Evolutionary conservation across 2,888 invertebrate genomes (phyloP).

Genomic region (Apocheima hispidaria): DNA sequence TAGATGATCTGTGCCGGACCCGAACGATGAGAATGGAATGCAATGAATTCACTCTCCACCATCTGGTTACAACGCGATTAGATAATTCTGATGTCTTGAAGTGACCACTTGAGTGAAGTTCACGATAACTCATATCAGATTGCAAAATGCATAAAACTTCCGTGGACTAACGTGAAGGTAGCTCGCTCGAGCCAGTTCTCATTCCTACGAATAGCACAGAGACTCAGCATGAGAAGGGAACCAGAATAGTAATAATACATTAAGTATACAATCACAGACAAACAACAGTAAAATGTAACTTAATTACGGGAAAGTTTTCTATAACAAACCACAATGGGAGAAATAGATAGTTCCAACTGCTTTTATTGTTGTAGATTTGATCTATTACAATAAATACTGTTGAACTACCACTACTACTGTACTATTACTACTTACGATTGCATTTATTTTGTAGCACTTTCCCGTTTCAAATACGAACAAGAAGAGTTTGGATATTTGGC

Average conservation of each 20-base stretch:
- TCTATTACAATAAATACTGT: no score
- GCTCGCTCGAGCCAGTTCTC: no score
- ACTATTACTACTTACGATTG: no score
- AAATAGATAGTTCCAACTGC: background rate
- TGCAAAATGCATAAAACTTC: background rate
- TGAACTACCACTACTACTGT: no score
- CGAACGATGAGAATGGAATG: background rate
- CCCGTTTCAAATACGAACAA: no score
- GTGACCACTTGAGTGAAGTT: slow-evolving; percentile 2
- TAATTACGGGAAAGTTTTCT: slow-evolving; percentile 25
- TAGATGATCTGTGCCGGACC: no score
- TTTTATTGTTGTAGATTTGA: background rate
- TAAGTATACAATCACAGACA: background rate
- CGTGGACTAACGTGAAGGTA: background rate
- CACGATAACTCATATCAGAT: background rate
- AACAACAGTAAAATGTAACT: slow-evolving; percentile 3
- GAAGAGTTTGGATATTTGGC: no score
- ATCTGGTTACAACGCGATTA: background rate
- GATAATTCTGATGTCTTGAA: background rate
- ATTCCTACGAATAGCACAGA: no score
- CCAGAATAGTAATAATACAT: background rate
- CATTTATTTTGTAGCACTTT: no score
- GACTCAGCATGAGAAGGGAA: background rate
- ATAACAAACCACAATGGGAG: slow-evolving; percentile 12
- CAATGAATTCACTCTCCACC: background rate